Base-by-base conservation (phyloP, 2,113 vertebrate genomes). In the Leptocoma aspasia region DNA sequence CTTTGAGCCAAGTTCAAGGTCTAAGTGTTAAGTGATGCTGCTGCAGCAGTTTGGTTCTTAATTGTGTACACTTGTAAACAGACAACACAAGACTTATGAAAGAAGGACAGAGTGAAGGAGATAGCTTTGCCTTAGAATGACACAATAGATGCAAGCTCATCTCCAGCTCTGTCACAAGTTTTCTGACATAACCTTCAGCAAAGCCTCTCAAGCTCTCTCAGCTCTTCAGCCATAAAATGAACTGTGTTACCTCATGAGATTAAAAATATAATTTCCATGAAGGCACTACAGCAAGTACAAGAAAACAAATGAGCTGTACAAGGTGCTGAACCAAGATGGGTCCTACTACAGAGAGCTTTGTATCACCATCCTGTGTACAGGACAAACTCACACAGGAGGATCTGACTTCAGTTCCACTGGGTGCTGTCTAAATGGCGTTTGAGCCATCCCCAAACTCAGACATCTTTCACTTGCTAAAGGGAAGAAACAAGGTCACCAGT, bases 21-120 rank as follows among this genome's bases (percentile, higher is more conserved):
- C 76, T 89, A 44, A 71, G 79, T 50, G 71, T 82, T 65, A 90
- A 65, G 64, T 78, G 89, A 77, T 91, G 89, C 86, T 92, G 69
- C 72, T 53, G 80, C 92, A 92, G 92, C 72, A 94, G 33, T 81
- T 92, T 64, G 52, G 41, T 28, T 91, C 60, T 89, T 89, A 95
- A 95, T 86, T 93, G 71, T 54, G 66, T 37, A 31, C 15, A 24
- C 28, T 24, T 66, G 39, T 54, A 90, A 94, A 78, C 1, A 90
- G 66, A 69, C 30, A 47, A 89, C 85, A 60, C 15, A 56, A 78
- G 64, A 81, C 44, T 78, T 60, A 27, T 5, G 81, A 64, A 71
- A 82, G 61, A 82, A 95, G 95, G 88, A 64, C n/a, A 1, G 54
- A 1, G 1, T 47, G 69, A 95, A 95, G 79, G 88, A 92, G 69